Conservation (phyloP, 2,888 invertebrate species). For the Zele albiditarsus region DNA sequence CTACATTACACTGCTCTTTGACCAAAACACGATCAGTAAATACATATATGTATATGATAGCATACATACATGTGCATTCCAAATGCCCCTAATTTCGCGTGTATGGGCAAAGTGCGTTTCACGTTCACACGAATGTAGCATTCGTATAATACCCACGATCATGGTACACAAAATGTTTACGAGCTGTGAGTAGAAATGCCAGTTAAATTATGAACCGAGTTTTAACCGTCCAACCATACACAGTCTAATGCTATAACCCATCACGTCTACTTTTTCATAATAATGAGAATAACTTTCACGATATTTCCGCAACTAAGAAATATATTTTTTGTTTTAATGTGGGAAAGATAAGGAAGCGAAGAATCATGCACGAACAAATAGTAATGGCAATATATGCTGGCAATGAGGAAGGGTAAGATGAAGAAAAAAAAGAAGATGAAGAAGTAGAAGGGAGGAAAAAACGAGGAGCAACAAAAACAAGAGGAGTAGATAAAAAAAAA, state of each 20-base stretch:
- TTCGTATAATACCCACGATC: constrained; percentile 38
- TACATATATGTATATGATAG: background rate
- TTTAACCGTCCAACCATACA: constrained; percentile 31
- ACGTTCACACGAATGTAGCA: constrained; percentile 41
- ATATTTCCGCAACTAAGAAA: background rate
- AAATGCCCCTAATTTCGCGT: background rate
- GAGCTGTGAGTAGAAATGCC: constrained; percentile 39
- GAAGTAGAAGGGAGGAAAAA: background rate
- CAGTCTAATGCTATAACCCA: constrained; percentile 15
- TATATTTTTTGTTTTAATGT: background rate
- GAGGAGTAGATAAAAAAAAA: background rate
- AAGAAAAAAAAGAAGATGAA: background rate
- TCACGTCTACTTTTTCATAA: background rate
- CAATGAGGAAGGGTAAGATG: background rate
- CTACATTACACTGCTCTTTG: background rate
- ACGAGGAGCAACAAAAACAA: background rate
- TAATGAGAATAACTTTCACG: background rate
- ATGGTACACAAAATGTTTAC: constrained; percentile 35
- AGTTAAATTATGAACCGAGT: constrained; percentile 42
- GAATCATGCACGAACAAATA: background rate
- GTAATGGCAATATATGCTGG: constrained; percentile 7
- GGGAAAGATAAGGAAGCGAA: background rate
- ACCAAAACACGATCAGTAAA: background rate
- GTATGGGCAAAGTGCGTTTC: constrained; percentile 37
- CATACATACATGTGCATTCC: background rate